Conservation (phyloP, 2,888 invertebrate genomes). For the Tipula unca region DNA sequence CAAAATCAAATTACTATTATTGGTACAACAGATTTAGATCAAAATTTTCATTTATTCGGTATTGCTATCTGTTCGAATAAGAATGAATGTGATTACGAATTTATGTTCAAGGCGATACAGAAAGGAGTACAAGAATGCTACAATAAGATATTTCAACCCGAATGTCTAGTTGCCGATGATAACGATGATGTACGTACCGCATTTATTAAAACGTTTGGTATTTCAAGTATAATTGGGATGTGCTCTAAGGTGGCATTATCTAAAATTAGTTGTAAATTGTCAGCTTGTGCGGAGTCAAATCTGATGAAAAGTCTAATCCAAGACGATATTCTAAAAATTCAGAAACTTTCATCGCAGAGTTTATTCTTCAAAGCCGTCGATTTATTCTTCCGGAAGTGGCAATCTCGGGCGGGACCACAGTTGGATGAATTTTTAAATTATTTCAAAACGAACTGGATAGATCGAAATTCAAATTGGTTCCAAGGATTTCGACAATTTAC, state of each 20-base stretch:
- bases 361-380: background rate
- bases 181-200: background rate
- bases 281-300: background rate
- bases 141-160: background rate
- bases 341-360: background rate
- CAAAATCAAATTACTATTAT: background rate
- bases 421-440: background rate
- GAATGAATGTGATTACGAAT: background rate
- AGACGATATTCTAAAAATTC: background rate
- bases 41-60: background rate
- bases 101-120: background rate
- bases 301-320: background rate
- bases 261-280: background rate
- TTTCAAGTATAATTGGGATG: background rate
- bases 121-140: background rate
- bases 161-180: background rate
- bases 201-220: background rate
- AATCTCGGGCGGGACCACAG: background rate
- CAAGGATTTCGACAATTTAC: background rate
- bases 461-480: background rate
- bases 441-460: background rate
- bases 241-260: background rate
- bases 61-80: background rate
- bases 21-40: background rate
- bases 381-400: background rate